Evolutionary conservation across 2,113 vertebrate species (phyloP), one percentile per base, ranked within the genome.

Genomic region (Dasyornis broadbenti): DNA sequence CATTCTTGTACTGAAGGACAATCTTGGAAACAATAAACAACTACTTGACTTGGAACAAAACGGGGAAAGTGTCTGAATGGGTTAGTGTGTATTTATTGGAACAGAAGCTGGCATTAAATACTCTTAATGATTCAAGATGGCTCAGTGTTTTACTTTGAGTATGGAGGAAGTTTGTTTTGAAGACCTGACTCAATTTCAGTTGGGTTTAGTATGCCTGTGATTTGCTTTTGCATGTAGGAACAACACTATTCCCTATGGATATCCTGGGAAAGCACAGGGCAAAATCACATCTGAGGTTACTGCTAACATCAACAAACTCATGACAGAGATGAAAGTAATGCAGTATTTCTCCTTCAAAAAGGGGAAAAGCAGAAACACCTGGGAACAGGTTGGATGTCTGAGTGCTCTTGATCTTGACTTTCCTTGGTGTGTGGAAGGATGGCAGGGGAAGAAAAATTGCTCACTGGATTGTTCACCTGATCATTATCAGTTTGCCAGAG

Each of bases 231-330:
- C 3, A 2, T 5, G 5, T 37, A 10, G 4, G 28, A 73, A 31
- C 30, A 35, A 18, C 39, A n/a, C 19, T 22, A 28, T 52, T 70
- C 50, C 60, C 40, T 28, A 1, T 31, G 76, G 18, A 19, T 47
- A 56, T 65, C 61, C 44, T 56, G 45, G 64, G 50, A 61, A 63
- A 92, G 50, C 45, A 65, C 8, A 27, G 23, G 47, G 28, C 19
- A 82, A 24, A 47, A 47, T 35, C 5, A 8, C 7, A 18, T 60
- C 59, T 69, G 53, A 27, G 26, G 14, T 18, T 9, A 13, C 39
- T 24, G n/a, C 21, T 66, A 56, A 44, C 9, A 22, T 20, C 19
- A 22, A 26, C 8, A n/a, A 49, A 50, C 5, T 13, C 1, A 0
- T 26, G 50, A 18, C 3, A 10, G 30, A 33, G 42, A 7, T 59